Base-by-base conservation (phyloP, 2,888 invertebrate species). In the Stenoptilia bipunctidactyla region DNA sequence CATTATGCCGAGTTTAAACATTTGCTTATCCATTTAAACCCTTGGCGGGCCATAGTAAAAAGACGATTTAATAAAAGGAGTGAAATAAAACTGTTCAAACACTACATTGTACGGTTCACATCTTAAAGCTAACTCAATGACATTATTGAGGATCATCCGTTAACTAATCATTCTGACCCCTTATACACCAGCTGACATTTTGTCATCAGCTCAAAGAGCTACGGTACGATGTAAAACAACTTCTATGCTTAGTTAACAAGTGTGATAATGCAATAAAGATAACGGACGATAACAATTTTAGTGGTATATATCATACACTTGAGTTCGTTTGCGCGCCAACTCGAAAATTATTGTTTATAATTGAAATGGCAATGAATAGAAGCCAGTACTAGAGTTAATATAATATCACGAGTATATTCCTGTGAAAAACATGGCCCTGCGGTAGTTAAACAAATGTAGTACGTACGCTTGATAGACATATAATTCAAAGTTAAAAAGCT, bases 261-360 rank as follows among this genome's bases (percentile, higher is more conserved):
- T 30, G 3, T 10, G 2, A 12, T 10, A 30, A 30, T 30, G n/a
- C 30, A 30, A 12, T 30, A 20, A 20, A 20, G 4, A 20, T 20
- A n/a, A 3, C 20, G 20, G 30, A n/a, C 10, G 4, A n/a, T 9
- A 30, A 10, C 2, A 8, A 12, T 10, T 30, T 30, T n/a, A n/a
- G 30, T 30, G 30, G 38, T 27, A 40, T 39, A 41, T 38, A 27
- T 38, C 27, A 44, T 37, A 44, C 45, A 48, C 46, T 40, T 49
- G 45, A 46, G 30, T 39, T 36, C 35, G 38, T 41, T 27, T 41
- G 20, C 34, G 14, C 40, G 38, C 45, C 41, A 51, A 44, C 45
- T 47, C 45, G 44, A 48, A 50, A 56, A 14, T 27, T 52, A 62
- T 64, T 64, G 60, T 56, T 57, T 58, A 61, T 64, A 68, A 68